phyloP scores from a whole-genome alignment of 1,140 invertebrate genomes.

The Daktulosphaira vitifoliae region DNA sequence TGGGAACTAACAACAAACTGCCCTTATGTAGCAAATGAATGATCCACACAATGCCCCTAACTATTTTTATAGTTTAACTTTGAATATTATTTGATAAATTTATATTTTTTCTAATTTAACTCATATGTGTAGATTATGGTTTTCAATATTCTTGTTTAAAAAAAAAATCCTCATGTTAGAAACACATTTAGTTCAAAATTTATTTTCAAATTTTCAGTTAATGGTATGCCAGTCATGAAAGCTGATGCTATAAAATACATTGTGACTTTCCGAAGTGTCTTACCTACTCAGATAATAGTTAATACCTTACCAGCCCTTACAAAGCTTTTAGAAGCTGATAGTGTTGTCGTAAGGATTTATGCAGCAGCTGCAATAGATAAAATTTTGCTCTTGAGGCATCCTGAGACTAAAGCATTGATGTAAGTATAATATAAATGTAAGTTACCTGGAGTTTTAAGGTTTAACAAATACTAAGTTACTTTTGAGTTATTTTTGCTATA shows the following conservation, averaged over 20 bases:
- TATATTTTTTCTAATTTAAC: background rate
- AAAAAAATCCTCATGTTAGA: background rate
- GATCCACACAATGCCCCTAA: background rate
- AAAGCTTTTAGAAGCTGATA: conserved; percentile 61
- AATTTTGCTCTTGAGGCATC: conserved; percentile 62
- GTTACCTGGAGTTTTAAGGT: too few relatives aligned
- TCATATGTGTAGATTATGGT: background rate
- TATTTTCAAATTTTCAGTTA: conserved; percentile 54
- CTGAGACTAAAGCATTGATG: conserved; percentile 48
- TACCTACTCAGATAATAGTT: conserved; percentile 68
- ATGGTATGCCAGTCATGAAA: conserved; percentile 81
- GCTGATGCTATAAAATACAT: conserved; percentile 93
- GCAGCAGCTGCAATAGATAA: conserved; percentile 86
- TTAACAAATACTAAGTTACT: background rate
- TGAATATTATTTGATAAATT: background rate
- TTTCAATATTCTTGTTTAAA: background rate
- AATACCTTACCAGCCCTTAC: conserved; percentile 64
- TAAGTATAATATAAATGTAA: conserved; percentile 42
- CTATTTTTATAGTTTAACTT: too few relatives aligned
- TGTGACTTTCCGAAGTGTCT: conserved; percentile 85
- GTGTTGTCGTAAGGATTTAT: conserved; percentile 87
- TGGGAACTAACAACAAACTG: too few relatives aligned
- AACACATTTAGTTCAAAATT: conserved; percentile 15
- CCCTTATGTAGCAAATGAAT: too few relatives aligned
- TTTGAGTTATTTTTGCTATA: background rate